phyloP scores from a whole-genome alignment of 2,888 invertebrate species.

The Lutraria lutraria region DNA sequence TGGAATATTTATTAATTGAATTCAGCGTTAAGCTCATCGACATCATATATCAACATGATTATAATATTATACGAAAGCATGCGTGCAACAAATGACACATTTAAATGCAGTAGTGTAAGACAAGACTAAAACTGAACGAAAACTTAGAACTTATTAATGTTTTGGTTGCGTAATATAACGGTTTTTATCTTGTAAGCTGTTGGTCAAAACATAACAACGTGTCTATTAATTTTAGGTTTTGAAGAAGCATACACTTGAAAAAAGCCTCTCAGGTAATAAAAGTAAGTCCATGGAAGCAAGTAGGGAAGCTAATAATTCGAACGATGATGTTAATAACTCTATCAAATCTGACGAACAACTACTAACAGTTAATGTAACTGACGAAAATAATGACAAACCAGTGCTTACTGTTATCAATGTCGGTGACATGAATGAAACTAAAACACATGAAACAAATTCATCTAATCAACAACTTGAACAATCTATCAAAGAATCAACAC shows the following conservation, averaged over 20 bases:
- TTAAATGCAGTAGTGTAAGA: no score
- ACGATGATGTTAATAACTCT: neutral
- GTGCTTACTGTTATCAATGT: neutral
- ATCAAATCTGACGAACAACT: neutral
- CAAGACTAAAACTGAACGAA: no score
- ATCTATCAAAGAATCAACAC: neutral
- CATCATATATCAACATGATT: no score
- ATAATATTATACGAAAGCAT: no score
- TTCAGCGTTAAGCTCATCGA: no score
- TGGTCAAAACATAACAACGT: neutral
- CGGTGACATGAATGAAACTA: neutral
- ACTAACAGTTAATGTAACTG: neutral
- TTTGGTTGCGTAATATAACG: no score
- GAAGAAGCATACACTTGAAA: conserved; percentile 41
- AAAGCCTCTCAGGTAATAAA: neutral
- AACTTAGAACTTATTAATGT: no score
- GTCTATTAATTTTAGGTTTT: conserved; percentile 15
- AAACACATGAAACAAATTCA: neutral
- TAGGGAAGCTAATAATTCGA: neutral
- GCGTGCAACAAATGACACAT: no score
- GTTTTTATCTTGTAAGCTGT: no score
- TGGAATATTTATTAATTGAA: no score
- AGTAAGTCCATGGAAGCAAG: neutral
- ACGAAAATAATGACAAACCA: neutral
- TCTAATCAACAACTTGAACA: neutral